Conservation (phyloP, 1,140 invertebrate species). For the Eumeta japonica region DNA sequence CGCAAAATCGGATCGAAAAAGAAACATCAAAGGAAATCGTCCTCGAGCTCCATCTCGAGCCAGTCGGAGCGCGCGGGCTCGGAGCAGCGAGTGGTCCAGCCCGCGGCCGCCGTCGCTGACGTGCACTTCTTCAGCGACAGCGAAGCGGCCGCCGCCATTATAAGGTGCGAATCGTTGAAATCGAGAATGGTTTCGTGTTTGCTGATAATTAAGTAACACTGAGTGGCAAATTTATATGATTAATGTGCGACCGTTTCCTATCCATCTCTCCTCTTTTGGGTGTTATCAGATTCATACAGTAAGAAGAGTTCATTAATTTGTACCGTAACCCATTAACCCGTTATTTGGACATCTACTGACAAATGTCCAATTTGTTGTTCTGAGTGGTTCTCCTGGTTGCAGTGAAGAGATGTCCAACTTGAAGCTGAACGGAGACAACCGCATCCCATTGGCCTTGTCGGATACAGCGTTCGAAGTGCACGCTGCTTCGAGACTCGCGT, state of each 20-base stretch:
- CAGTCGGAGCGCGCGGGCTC: slow-evolving; percentile 46
- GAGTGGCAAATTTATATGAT: neutral
- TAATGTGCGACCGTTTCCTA: too few species aligned
- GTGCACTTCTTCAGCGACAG: slow-evolving; percentile 85
- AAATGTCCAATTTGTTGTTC: too few species aligned
- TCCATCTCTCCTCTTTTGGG: too few species aligned
- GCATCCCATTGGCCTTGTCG: slow-evolving; percentile 50
- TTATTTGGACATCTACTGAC: neutral
- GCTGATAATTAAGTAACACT: neutral
- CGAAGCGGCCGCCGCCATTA: slow-evolving; percentile 67
- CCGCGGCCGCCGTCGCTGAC: slow-evolving; percentile 29
- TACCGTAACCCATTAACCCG: neutral
- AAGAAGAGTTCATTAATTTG: neutral
- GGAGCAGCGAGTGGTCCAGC: slow-evolving; percentile 31
- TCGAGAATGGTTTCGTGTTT: neutral
- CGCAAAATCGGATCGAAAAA: slow-evolving; percentile 78
- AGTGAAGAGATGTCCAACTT: slow-evolving; percentile 54
- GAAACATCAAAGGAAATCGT: slow-evolving; percentile 69
- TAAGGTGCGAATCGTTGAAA: slow-evolving; percentile 58
- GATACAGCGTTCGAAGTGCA: slow-evolving; percentile 54
- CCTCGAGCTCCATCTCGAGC: slow-evolving; percentile 56
- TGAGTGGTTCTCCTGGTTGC: slow-evolving; percentile 29
- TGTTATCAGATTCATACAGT: neutral
- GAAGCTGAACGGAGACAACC: slow-evolving; percentile 47
- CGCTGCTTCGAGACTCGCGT: slow-evolving; percentile 49